Evolutionary conservation across 1,140 invertebrate genomes (phyloP).

Genomic region (Anastatus disparis): DNA sequence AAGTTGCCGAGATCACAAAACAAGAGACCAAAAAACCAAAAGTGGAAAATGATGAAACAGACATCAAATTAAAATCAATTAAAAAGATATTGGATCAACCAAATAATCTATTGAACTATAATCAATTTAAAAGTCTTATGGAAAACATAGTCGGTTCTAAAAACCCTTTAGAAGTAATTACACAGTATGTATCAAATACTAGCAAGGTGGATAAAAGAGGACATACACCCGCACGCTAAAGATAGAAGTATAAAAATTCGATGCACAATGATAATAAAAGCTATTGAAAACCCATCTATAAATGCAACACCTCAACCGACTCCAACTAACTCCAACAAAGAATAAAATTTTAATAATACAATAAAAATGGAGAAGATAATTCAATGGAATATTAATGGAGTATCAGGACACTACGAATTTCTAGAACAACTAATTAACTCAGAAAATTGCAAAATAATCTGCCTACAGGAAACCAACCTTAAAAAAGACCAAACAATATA

Average conservation of each 20-base stretch:
- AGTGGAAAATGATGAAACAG: not conserved
- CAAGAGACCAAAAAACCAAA: not conserved
- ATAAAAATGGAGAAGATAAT: not conserved
- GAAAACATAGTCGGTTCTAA: not conserved
- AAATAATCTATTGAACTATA: not conserved
- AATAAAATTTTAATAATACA: not conserved
- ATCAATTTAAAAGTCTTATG: not conserved
- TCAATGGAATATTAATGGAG: slow-evolving; percentile 42
- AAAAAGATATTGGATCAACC: not conserved
- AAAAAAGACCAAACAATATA: slow-evolving; percentile 33
- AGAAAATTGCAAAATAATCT: slow-evolving; percentile 31
- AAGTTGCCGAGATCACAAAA: not conserved
- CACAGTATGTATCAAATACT: not conserved
- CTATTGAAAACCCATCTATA: not conserved
- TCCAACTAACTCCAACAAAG: not conserved
- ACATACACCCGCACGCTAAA: not conserved
- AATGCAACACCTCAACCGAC: too few relatives aligned
- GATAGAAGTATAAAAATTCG: not conserved
- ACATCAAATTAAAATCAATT: not conserved
- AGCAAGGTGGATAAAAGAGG: not conserved
- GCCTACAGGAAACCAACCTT: slow-evolving; percentile 53
- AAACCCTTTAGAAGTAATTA: not conserved
- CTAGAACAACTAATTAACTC: slow-evolving; percentile 30
- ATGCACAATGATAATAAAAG: not conserved
- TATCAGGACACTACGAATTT: not conserved